These are phyloP conservation scores for Chloropsis hardwickii DNA, from an alignment of 2,113 vertebrate species.

Conservation along the genomic window DNA sequence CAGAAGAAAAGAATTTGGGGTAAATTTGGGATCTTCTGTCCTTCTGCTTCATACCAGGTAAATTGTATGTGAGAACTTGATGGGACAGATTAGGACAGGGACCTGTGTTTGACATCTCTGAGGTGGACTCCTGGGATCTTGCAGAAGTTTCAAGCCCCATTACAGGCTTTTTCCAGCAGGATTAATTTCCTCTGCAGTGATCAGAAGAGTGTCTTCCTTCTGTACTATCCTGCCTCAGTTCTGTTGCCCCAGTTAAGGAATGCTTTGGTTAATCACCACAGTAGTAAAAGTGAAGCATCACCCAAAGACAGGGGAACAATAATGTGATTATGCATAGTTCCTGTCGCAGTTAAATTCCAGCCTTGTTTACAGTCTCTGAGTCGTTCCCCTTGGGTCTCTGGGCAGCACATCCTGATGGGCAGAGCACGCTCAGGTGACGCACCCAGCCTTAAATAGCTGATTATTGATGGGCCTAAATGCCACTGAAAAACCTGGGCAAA, in stretches of 20 bases:
- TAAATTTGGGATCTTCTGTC: background rate
- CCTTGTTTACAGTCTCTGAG: background rate
- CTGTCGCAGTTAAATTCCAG: background rate
- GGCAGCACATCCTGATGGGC: background rate
- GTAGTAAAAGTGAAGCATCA: background rate
- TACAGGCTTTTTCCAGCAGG: background rate
- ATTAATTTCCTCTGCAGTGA: background rate
- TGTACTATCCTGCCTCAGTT: background rate
- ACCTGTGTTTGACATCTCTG: background rate
- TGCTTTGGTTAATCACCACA: background rate
- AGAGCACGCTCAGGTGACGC: background rate
- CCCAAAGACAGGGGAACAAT: background rate
- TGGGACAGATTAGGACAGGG: background rate
- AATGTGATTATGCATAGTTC: background rate
- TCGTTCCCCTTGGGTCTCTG: background rate
- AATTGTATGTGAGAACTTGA: background rate
- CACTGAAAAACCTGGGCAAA: background rate
- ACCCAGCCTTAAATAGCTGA: background rate
- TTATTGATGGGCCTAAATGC: background rate
- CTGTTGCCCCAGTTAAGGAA: background rate
- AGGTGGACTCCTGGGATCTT: background rate
- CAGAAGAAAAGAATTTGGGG: background rate
- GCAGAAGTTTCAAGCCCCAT: background rate
- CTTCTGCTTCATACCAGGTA: background rate
- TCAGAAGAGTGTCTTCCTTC: background rate